These are phyloP conservation scores for Colius striatus DNA, from an alignment of 2,113 vertebrate species.

Conservation along the genomic window DNA sequence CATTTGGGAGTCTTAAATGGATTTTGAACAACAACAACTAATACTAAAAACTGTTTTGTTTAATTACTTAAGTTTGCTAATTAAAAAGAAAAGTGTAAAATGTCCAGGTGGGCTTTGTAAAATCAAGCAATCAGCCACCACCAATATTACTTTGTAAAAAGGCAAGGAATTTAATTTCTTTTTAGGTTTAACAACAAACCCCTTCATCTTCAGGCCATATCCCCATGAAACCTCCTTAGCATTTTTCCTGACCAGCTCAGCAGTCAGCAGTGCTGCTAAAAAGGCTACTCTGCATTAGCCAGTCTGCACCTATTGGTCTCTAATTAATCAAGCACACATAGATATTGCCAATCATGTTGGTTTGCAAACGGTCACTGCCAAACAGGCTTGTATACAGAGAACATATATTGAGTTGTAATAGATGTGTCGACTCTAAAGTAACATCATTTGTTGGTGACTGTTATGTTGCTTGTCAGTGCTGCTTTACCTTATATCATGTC, in stretches of 20 bases:
- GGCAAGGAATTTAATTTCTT: background rate
- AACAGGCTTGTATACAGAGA: background rate
- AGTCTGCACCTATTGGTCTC: rapidly evolving
- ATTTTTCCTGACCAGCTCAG: background rate
- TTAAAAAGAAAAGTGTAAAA: background rate
- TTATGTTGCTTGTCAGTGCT: background rate
- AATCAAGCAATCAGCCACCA: background rate
- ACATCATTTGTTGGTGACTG: background rate
- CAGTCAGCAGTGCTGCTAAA: background rate
- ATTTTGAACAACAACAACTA: background rate
- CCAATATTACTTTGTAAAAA: background rate
- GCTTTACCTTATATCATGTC: background rate
- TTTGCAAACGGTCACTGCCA: background rate
- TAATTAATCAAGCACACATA: background rate
- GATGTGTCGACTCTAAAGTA: background rate
- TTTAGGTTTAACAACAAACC: background rate
- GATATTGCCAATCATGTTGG: background rate
- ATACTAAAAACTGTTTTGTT: background rate
- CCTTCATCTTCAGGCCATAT: background rate
- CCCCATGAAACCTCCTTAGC: background rate
- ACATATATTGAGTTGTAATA: background rate
- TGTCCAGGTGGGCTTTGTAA: background rate
- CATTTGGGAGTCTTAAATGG: background rate
- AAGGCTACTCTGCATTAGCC: background rate
- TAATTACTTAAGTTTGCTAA: background rate